Evolutionary conservation across 2,888 invertebrate genomes (phyloP).

Genomic region (Anaspis maculata): DNA sequence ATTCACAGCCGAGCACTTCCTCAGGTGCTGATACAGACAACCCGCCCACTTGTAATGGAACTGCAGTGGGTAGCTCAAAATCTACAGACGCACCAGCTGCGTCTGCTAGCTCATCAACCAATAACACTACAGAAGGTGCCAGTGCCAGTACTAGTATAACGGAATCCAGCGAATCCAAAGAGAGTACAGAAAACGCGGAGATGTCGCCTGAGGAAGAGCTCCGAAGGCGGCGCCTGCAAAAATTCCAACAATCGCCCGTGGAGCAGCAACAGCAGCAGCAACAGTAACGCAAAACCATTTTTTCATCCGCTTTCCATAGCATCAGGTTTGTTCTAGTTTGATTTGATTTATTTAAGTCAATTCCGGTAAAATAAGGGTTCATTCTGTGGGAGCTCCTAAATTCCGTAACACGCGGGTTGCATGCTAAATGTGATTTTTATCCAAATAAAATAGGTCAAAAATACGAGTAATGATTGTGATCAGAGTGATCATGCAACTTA

Average conservation of each 20-base stretch:
- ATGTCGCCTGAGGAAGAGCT: too few species aligned
- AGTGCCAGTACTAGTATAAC: constrained; percentile 9
- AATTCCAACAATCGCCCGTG: constrained; percentile 46
- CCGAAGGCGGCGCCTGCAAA: constrained; percentile 66
- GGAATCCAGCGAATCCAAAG: constrained; percentile 8
- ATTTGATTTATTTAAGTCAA: too few species aligned
- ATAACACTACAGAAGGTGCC: constrained; percentile 14
- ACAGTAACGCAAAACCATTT: constrained; percentile 17
- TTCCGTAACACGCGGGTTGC: too few species aligned
- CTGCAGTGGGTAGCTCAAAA: constrained; percentile 4
- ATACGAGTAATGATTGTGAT: too few species aligned
- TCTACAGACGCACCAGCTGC: constrained; percentile 8
- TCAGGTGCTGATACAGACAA: constrained; percentile 1
- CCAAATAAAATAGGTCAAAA: too few species aligned
- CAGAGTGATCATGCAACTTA: too few species aligned
- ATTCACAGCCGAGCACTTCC: constrained; percentile 38
- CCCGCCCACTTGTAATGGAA: constrained; percentile 6
- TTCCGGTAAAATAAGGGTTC: too few species aligned
- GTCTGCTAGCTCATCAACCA: constrained; percentile 10
- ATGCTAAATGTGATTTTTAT: too few species aligned
- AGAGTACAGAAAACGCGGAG: constrained; percentile 17
- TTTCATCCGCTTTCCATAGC: constrained; percentile 8
- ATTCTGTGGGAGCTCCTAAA: too few species aligned
- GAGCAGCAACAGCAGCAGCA: too few species aligned
- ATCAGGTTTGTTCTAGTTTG: too few species aligned